These are phyloP conservation scores for Metopia argyrocephala DNA, from an alignment of 2,888 invertebrate genomes.

Conservation along the genomic window DNA sequence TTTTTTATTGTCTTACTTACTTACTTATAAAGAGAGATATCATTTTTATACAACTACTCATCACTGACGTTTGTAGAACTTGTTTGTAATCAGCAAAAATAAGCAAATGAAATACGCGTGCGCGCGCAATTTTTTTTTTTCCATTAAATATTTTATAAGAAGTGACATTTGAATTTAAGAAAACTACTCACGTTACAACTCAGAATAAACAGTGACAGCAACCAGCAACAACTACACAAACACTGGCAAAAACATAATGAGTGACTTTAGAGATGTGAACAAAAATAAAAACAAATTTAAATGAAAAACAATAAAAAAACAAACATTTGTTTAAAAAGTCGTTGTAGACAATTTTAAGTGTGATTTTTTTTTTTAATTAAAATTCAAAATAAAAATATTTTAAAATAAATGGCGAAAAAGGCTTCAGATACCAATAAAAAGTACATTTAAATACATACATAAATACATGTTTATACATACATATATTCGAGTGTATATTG, in stretches of 20 bases:
- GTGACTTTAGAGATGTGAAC: too few relatives aligned
- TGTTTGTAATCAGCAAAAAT: constrained; percentile 30
- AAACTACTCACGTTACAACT: constrained; percentile 60
- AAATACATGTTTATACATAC: too few relatives aligned
- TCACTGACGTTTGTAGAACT: constrained; percentile 8
- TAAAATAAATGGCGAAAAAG: too few relatives aligned
- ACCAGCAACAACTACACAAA: not conserved
- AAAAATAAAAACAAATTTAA: too few relatives aligned
- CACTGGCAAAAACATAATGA: not conserved
- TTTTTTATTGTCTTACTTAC: too few relatives aligned
- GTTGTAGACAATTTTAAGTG: too few relatives aligned
- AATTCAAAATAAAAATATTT: not conserved
- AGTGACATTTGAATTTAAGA: constrained; percentile 60
- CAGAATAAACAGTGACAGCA: not conserved
- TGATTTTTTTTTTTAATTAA: not conserved
- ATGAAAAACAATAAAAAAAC: too few relatives aligned
- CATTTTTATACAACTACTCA: too few relatives aligned
- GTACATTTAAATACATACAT: not conserved
- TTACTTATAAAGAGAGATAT: too few relatives aligned
- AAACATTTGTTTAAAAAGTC: too few relatives aligned
- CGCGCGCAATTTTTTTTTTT: constrained; percentile 37
- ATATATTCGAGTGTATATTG: too few relatives aligned
- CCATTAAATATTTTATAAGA: constrained; percentile 27
- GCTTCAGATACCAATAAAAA: not conserved
- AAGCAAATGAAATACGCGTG: constrained; percentile 11